These are phyloP conservation scores for Labroides dimidiatus DNA, from an alignment of 2,797 vertebrate species.

Conservation along the genomic window DNA sequence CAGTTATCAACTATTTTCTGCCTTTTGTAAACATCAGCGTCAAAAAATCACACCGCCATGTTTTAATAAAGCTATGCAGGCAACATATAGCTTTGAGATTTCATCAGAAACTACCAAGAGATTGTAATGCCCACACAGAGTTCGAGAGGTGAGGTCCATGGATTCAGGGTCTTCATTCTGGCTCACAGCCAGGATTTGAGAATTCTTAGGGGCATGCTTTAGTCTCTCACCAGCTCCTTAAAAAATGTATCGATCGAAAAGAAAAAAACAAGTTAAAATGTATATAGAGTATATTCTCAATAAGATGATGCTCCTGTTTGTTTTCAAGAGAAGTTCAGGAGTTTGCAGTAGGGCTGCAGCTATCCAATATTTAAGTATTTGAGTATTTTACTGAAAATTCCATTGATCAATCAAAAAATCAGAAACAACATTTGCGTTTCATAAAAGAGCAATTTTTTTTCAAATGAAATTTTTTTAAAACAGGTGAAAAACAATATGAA, in stretches of 20 bases:
- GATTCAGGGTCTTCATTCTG: not conserved
- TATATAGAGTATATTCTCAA: not conserved
- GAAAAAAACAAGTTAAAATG: not conserved
- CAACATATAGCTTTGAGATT: slow-evolving; percentile 10
- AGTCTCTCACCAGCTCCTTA: not conserved
- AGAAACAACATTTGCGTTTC: too few species aligned
- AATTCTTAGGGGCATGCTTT: not conserved
- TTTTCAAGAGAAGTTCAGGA: too few species aligned
- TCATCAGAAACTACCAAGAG: slow-evolving; percentile 3
- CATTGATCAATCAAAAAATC: too few species aligned
- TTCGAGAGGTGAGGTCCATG: slow-evolving; percentile 9
- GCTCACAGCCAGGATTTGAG: not conserved
- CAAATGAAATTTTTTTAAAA: too few species aligned
- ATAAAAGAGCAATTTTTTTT: too few species aligned
- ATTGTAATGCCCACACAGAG: not conserved
- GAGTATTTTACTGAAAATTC: too few species aligned
- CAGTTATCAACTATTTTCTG: not conserved
- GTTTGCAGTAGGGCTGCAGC: too few species aligned
- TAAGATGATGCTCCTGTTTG: not conserved
- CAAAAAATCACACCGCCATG: not conserved
- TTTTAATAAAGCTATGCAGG: slow-evolving; percentile 2
- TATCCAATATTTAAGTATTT: too few species aligned
- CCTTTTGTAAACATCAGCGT: not conserved
- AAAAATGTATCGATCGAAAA: not conserved
- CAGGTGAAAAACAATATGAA: too few species aligned